phyloP scores from a whole-genome alignment of 2,888 invertebrate genomes.

The Myathropa florea region DNA sequence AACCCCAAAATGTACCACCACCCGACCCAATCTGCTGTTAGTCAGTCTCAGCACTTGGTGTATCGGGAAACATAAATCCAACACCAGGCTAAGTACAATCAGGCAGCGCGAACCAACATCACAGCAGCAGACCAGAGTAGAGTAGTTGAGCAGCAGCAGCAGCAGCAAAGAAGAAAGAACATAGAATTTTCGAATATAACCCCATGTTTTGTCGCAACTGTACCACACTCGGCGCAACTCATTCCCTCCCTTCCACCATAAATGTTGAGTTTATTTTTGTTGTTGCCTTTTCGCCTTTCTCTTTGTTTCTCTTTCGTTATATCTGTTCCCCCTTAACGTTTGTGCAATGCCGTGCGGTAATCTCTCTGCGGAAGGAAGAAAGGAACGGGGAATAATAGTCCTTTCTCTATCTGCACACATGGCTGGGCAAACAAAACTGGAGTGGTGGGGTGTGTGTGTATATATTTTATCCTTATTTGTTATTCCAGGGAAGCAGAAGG shows the following conservation, averaged over 20 bases:
- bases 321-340: constrained; percentile 44
- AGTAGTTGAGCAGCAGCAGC: background rate
- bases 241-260: constrained; percentile 65
- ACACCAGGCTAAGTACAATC: constrained; percentile 1
- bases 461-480: constrained; percentile 55
- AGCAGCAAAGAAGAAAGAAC: constrained; percentile 49
- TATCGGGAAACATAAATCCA: constrained; percentile 39
- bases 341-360: constrained; percentile 9
- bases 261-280: constrained; percentile 24
- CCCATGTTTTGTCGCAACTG: constrained; percentile 72
- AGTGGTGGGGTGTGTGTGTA: background rate
- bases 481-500: background rate
- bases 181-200: constrained; percentile 71
- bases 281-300: constrained; percentile 26
- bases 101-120: background rate
- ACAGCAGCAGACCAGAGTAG: constrained; percentile 6
- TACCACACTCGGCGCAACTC: constrained; percentile 69
- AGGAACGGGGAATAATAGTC: constrained; percentile 45
- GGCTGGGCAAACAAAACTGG: constrained; percentile 19
- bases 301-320: constrained; percentile 26
- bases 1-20: constrained; percentile 13
- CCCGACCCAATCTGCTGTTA: background rate
- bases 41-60: background rate
- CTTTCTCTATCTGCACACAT: constrained; percentile 55
- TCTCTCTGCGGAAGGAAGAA: constrained; percentile 32